Evolutionary conservation across 2,797 vertebrate species (phyloP).

Genomic region (Chaetodon trifasciatus): DNA sequence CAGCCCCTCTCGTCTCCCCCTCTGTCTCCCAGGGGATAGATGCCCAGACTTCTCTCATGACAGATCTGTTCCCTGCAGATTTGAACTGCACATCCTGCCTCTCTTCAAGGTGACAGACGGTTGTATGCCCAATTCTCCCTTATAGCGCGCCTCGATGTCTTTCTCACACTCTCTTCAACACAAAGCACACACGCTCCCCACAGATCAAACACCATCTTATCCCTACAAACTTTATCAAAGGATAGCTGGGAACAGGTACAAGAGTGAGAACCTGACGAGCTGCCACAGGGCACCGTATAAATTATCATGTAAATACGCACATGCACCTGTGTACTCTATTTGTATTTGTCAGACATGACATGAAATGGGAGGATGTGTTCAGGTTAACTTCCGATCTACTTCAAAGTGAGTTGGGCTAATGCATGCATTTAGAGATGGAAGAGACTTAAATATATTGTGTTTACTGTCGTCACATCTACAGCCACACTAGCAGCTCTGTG

Average conservation of each 20-base stretch:
- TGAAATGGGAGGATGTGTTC: neutral
- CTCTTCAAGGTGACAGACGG: slow-evolving; percentile 75
- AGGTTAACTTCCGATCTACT: neutral
- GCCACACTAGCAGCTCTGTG: neutral
- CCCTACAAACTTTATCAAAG: slow-evolving; percentile 68
- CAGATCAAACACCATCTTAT: slow-evolving; percentile 72
- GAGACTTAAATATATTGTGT: neutral
- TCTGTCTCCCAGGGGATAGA: slow-evolving; percentile 56
- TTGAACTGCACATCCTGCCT: slow-evolving; percentile 62
- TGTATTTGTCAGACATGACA: slow-evolving; percentile 11
- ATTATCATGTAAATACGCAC: slow-evolving; percentile 34
- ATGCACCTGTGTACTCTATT: slow-evolving; percentile 14
- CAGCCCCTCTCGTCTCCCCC: slow-evolving; percentile 24
- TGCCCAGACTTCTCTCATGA: slow-evolving; percentile 68
- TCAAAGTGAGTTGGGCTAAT: neutral
- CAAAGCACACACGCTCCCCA: slow-evolving; percentile 57
- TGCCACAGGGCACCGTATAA: slow-evolving; percentile 35
- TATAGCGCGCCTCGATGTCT: slow-evolving; percentile 57
- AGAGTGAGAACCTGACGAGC: slow-evolving; percentile 34
- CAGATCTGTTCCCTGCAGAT: slow-evolving; percentile 71
- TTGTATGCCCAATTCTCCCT: slow-evolving; percentile 57
- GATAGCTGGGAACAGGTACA: slow-evolving; percentile 37
- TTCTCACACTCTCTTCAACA: slow-evolving; percentile 45
- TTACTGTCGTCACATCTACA: neutral
- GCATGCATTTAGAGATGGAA: neutral